These are phyloP conservation scores for Phalanger gymnotis DNA, from an alignment of 2,797 vertebrate genomes.

Conservation along the genomic window DNA sequence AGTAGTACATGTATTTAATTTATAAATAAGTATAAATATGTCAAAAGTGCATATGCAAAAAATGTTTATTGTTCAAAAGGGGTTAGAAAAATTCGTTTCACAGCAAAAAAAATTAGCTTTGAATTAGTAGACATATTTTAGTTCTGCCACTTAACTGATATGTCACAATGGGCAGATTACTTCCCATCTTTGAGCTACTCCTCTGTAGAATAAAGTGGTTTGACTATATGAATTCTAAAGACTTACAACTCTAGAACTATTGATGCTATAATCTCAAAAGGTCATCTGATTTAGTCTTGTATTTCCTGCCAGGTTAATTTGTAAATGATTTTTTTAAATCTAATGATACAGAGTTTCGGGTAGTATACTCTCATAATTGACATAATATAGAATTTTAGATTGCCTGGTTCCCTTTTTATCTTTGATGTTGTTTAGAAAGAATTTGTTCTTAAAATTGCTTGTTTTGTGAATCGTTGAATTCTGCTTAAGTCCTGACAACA, in stretches of 20 bases:
- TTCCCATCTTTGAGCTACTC: neutral
- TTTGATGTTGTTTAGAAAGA: neutral
- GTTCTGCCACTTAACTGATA: neutral
- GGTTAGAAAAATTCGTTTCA: neutral
- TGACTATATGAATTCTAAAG: neutral
- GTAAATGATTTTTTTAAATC: neutral
- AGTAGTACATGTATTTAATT: neutral
- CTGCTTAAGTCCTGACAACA: constrained; percentile 5
- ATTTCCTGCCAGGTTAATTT: neutral
- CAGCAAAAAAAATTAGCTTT: neutral
- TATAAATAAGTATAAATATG: neutral
- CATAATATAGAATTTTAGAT: neutral
- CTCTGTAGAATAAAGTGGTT: neutral
- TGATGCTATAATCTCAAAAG: neutral
- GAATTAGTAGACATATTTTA: neutral
- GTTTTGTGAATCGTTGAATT: neutral
- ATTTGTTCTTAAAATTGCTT: neutral
- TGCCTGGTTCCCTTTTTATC: neutral
- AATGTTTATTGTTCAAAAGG: neutral
- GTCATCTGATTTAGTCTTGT: neutral
- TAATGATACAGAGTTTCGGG: neutral
- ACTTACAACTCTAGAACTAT: neutral
- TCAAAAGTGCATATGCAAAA: neutral
- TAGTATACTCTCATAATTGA: neutral
- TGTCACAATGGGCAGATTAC: neutral